Percentiles rank a stretch among this genome's conserved stretches.
Conservation (phyloP, 2,888 invertebrate genomes). For the Physocephala rufipes region DNA sequence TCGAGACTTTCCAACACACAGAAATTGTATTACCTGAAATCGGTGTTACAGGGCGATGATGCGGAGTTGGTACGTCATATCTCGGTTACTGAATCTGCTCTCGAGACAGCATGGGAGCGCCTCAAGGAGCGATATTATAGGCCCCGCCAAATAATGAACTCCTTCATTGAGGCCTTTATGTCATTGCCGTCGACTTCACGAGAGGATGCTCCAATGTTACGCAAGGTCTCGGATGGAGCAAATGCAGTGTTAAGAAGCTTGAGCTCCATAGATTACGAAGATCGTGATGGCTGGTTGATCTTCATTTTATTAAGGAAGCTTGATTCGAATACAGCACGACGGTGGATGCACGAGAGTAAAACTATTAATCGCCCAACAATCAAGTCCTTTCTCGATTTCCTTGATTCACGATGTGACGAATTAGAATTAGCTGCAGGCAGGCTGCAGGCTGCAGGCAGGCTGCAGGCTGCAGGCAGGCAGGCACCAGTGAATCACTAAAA, state of each 20-base stretch:
- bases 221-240: conserved; percentile 3
- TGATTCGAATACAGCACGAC: too few species aligned
- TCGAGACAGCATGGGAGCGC: background rate
- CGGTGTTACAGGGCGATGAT: conserved; percentile 3
- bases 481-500: too few species aligned
- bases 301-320: background rate
- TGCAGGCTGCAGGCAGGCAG: too few species aligned
- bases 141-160: conserved; percentile 2
- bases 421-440: too few species aligned
- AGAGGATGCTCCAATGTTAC: background rate
- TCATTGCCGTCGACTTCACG: background rate
- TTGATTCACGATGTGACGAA: too few species aligned
- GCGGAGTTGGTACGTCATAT: too few species aligned
- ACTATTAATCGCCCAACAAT: too few species aligned
- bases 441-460: background rate
- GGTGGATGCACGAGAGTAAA: too few species aligned
- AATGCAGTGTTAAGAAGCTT: conserved; percentile 1
- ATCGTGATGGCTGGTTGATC: background rate
- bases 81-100: background rate
- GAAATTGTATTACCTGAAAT: too few species aligned
- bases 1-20: background rate
- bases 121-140: background rate
- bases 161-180: background rate
- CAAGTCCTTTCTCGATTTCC: too few species aligned
- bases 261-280: background rate